Evolutionary conservation across 2,888 invertebrate species (phyloP), one percentile per base, ranked within the genome.

Genomic region (Lapara coniferarum): DNA sequence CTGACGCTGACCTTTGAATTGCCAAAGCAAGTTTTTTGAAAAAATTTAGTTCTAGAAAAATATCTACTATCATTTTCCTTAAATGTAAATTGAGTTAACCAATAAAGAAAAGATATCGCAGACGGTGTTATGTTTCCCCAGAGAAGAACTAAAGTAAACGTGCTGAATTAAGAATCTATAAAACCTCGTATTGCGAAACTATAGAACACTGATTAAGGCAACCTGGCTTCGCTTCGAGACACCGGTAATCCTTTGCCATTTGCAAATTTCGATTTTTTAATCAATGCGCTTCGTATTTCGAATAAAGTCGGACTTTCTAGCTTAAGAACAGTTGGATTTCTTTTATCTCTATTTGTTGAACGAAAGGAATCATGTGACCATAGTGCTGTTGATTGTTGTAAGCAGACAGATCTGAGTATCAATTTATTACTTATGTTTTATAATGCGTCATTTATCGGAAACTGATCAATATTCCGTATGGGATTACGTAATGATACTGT

Each of bases 81-180:
- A 19, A 19, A 10, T 55, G 19, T 53, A 16, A 53, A 53, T 8
- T 0, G 7, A 55, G 19, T 19, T 16, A 19, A 55, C 19, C 19
- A 19, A 13, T 63, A 49, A 19, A 13, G 63, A 19, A 63, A 63
- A 49, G 46, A 63, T 19, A 16, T 63, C 46, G 19, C 49, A 13
- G 63, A 63, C 46, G 46, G 19, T 63, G 63, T 49, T 46, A 63
- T 63, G 16, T 46, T 16, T 19, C 19, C 63, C 46, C 19, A 16
- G 8, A 19, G 19, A 16, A 10, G 19, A 49, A 12, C 19, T 49
- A 46, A 12, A 19, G 49, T 12, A 46, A 46, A 16, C 46, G 46
- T 63, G 19, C n/a, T 19, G 63, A 10, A 63, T 49, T 63, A 63
- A 63, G 63, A 63, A 49, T 63, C 49, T 63, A 49, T 63, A 49